Conservation (phyloP, 2,797 vertebrate genomes). For the Poecilia gillii region DNA sequence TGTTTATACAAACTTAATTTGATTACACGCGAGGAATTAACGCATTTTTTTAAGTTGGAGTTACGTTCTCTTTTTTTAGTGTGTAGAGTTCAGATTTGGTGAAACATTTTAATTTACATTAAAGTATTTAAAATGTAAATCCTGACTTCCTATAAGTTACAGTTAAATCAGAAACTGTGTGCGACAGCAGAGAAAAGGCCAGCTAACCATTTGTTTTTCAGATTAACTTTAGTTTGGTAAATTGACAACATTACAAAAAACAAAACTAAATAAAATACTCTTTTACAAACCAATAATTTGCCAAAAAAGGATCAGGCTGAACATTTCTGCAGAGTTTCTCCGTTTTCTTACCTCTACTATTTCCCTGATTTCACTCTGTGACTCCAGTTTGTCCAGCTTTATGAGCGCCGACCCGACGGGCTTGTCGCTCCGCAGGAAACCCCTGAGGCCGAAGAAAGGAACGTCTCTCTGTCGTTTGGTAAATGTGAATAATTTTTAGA, state of each 20-base stretch:
- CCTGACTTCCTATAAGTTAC: neutral
- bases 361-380: slow-evolving; percentile 93
- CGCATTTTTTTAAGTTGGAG: neutral
- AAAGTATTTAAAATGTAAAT: neutral
- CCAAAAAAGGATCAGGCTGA: too few species aligned
- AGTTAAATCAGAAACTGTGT: neutral
- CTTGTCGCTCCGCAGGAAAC: slow-evolving; percentile 93
- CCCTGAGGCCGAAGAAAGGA: slow-evolving; percentile 56
- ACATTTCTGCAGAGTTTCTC: neutral
- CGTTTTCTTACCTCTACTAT: slow-evolving; percentile 79
- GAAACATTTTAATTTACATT: neutral
- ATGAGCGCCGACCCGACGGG: slow-evolving; percentile 89
- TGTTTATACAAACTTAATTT: neutral
- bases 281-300: too few species aligned
- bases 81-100: neutral
- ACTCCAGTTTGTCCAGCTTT: slow-evolving; percentile 93
- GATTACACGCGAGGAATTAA: neutral
- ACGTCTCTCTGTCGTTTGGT: neutral
- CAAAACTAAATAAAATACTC: too few species aligned
- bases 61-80: too few species aligned
- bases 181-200: neutral
- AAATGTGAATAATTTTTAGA: neutral
- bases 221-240: too few species aligned
- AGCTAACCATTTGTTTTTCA: too few species aligned
- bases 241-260: too few species aligned